These are phyloP conservation scores for Lithodes maja DNA, from an alignment of 2,888 invertebrate genomes.

Conservation along the genomic window DNA sequence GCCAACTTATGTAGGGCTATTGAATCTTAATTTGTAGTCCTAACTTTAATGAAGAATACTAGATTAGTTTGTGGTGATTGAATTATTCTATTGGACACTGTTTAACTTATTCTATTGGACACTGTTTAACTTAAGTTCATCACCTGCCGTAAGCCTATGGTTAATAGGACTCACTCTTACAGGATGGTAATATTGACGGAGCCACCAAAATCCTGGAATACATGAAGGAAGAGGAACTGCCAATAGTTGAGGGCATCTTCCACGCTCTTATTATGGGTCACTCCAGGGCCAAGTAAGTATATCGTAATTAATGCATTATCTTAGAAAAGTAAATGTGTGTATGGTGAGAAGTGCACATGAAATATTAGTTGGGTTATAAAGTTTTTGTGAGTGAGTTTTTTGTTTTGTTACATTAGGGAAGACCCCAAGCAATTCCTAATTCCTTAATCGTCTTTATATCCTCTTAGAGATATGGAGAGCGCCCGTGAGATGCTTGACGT, in stretches of 20 bases:
- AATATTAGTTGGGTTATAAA: no score
- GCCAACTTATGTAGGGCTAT: no score
- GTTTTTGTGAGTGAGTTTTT: no score
- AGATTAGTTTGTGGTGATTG: background rate
- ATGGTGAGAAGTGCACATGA: background rate
- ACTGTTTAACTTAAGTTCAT: background rate
- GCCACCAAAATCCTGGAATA: slow-evolving; percentile 89
- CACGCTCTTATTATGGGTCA: slow-evolving; percentile 91
- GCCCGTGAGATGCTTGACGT: slow-evolving; percentile 85
- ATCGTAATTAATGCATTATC: background rate
- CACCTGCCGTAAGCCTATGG: no score
- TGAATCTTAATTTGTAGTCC: no score
- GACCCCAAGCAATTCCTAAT: no score
- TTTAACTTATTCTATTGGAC: background rate
- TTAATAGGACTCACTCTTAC: background rate
- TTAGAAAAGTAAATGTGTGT: background rate
- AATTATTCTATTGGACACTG: background rate
- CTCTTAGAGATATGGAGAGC: slow-evolving; percentile 84
- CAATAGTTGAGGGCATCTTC: slow-evolving; percentile 88
- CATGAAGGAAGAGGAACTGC: slow-evolving; percentile 87
- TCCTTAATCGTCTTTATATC: background rate
- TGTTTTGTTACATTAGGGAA: no score
- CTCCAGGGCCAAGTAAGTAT: slow-evolving; percentile 81
- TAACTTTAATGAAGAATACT: background rate
- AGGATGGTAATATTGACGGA: slow-evolving; percentile 86